Percentiles rank a stretch among this genome's conserved stretches.
Evolutionary conservation across 1,140 invertebrate genomes (phyloP).

Genomic region (Stenopsyche tienmushanensis): DNA sequence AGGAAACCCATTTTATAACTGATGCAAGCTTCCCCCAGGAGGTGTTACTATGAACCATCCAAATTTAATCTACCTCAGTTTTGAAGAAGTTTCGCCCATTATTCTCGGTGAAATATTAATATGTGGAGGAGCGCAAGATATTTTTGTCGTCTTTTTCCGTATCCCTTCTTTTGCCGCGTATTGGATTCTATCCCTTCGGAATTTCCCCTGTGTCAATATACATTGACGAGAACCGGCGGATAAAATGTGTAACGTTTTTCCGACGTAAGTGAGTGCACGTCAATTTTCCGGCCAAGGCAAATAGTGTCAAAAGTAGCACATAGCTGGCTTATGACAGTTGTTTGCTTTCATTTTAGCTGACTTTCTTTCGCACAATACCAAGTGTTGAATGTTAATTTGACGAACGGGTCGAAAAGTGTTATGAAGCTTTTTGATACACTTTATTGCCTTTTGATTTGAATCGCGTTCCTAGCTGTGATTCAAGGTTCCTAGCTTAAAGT

Average conservation of each 20-base stretch:
- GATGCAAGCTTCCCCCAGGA: too few species aligned
- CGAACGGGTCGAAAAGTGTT: neutral
- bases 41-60: too few species aligned
- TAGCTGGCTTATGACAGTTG: slow-evolving; percentile 16
- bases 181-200: slow-evolving; percentile 13
- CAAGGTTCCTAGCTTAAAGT: too few species aligned
- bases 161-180: neutral
- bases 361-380: neutral
- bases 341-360: slow-evolving; percentile 9
- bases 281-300: slow-evolving; percentile 7
- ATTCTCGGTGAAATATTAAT: slow-evolving; percentile 8
- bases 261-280: slow-evolving; percentile 3
- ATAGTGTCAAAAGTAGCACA: slow-evolving; percentile 17
- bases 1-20: too few species aligned
- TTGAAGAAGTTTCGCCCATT: too few species aligned
- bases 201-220: slow-evolving; percentile 20
- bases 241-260: slow-evolving; percentile 9
- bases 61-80: too few species aligned
- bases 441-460: neutral
- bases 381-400: neutral
- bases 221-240: slow-evolving; percentile 9
- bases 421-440: neutral
- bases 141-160: neutral
- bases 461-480: too few species aligned
- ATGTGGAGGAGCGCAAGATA: neutral